A percentile compares a stretch with the other conserved stretches of the same genome.
phyloP scores from a whole-genome alignment of 53 echinoderm and acorn worm genomes.

The Arbacia lixula region DNA sequence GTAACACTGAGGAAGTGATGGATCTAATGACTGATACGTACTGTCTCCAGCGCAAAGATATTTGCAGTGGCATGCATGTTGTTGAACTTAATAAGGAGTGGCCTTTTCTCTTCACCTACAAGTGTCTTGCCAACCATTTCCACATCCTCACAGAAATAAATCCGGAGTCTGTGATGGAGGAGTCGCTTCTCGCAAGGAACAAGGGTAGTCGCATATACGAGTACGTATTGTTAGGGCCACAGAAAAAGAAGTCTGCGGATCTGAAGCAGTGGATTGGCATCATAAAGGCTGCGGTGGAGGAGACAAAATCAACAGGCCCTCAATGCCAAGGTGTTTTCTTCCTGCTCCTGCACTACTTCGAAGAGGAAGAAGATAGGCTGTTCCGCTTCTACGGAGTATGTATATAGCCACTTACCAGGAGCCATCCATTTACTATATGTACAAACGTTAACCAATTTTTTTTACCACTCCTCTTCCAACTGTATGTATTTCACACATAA shows the following conservation, averaged over 20 bases:
- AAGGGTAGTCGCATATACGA: constrained; percentile 60
- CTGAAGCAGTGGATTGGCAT: constrained; percentile 60
- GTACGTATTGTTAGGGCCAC: constrained; percentile 56
- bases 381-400: constrained; percentile 61
- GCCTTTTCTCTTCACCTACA: constrained; percentile 63
- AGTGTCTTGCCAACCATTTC: constrained; percentile 60
- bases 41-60: constrained; percentile 60
- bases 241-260: constrained; percentile 44
- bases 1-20: constrained; percentile 58
- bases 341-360: constrained; percentile 60
- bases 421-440: not conserved
- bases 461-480: not conserved
- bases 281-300: constrained; percentile 61
- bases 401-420: constrained; percentile 12
- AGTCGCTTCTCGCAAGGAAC: constrained; percentile 56
- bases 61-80: constrained; percentile 58
- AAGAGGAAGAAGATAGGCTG: constrained; percentile 61
- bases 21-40: constrained; percentile 59
- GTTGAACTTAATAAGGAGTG: constrained; percentile 64
- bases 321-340: constrained; percentile 60
- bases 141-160: constrained; percentile 58
- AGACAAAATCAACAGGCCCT: constrained; percentile 57
- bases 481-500: constrained; percentile 22
- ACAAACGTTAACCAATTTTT: constrained; percentile 1
- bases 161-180: constrained; percentile 51